A percentile compares a stretch with the other conserved stretches of the same genome.
Evolutionary conservation across 2,113 vertebrate species (phyloP).

Genomic region (Oncorhynchus tshawytscha): DNA sequence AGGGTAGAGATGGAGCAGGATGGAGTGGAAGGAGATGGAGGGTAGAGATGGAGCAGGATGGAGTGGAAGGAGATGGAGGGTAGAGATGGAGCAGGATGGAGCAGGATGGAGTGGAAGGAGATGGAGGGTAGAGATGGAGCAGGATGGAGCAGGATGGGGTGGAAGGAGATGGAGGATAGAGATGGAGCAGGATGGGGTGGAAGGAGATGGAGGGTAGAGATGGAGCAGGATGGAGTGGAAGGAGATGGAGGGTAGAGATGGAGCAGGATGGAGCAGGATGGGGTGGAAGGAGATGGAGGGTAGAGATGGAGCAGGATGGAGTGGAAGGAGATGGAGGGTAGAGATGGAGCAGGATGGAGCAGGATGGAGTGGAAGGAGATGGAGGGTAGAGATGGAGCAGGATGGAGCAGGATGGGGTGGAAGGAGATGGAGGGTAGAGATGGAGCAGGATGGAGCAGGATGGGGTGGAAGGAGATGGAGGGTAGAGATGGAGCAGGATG

Average conservation of each 20-base stretch:
- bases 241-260: not conserved
- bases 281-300: not conserved
- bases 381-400: too few species aligned
- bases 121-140: too few species aligned
- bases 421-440: conserved; percentile 1
- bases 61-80: conserved; percentile 13
- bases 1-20: conserved; percentile 20
- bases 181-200: not conserved
- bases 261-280: conserved; percentile 21
- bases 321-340: too few species aligned
- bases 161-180: too few species aligned
- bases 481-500: not conserved
- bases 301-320: too few species aligned
- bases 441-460: not conserved
- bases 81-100: conserved; percentile 13
- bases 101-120: not conserved
- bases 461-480: not conserved
- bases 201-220: too few species aligned
- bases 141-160: too few species aligned
- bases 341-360: too few species aligned
- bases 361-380: too few species aligned
- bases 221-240: not conserved
- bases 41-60: conserved; percentile 50
- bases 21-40: too few species aligned
- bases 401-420: not conserved